Conservation (phyloP, 2,888 invertebrate species). For the Ephialtes manifestator region DNA sequence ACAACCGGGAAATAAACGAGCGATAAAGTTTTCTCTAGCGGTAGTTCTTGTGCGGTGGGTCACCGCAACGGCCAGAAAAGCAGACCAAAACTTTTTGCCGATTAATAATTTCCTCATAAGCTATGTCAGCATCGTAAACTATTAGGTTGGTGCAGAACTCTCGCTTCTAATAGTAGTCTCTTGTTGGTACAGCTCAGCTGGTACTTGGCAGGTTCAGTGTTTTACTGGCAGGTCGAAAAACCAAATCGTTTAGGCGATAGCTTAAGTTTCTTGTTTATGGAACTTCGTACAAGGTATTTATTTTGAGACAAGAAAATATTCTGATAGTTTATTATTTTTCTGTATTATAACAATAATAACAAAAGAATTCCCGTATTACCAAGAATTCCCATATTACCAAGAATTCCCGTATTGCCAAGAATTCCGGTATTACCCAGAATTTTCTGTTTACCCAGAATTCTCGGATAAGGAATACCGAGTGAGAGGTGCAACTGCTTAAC, state of each 20-base stretch:
- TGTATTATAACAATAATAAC: too few species aligned
- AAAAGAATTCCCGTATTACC: too few species aligned
- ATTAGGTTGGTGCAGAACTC: slow-evolving; percentile 7
- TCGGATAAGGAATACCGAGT: too few species aligned
- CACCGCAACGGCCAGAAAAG: slow-evolving; percentile 8
- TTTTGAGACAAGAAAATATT: too few species aligned
- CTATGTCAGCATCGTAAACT: slow-evolving; percentile 23
- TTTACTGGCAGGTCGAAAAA: not conserved
- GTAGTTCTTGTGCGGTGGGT: slow-evolving; percentile 9
- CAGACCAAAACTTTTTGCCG: slow-evolving; percentile 29
- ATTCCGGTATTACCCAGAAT: too few species aligned
- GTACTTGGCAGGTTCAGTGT: not conserved
- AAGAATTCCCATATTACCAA: too few species aligned
- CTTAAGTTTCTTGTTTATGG: too few species aligned
- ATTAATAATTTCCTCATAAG: slow-evolving; percentile 38
- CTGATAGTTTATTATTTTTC: too few species aligned
- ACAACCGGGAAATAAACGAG: slow-evolving; percentile 36
- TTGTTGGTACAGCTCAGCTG: slow-evolving; percentile 1
- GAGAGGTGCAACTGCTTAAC: too few species aligned
- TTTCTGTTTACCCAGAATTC: too few species aligned
- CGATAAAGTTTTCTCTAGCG: slow-evolving; percentile 28
- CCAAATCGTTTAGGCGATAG: slow-evolving; percentile 8
- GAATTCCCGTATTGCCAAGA: too few species aligned
- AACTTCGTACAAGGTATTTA: not conserved
- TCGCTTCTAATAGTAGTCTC: slow-evolving; percentile 9